Conservation (phyloP, 1,140 invertebrate genomes). For the Monochamus saltuarius region DNA sequence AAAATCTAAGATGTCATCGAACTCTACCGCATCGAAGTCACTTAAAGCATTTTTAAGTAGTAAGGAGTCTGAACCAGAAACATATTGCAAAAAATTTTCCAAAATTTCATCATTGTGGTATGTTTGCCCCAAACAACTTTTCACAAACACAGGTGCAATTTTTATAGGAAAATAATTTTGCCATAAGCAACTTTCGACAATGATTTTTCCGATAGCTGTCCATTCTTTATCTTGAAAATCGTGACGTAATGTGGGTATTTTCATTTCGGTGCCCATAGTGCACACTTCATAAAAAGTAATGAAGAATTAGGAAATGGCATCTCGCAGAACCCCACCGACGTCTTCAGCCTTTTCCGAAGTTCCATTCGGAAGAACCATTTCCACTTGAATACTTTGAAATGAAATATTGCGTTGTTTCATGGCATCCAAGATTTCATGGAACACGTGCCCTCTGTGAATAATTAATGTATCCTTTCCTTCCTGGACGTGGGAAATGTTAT, state of each 20-base stretch:
- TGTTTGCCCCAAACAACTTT: conserved; percentile 2
- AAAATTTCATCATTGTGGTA: background rate
- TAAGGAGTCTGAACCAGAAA: background rate
- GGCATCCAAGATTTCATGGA: background rate
- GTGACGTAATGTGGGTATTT: conserved; percentile 3
- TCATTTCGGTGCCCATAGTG: conserved; percentile 6
- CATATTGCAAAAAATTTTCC: conserved; percentile 2
- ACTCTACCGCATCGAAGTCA: conserved; percentile 3
- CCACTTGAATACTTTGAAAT: conserved; percentile 4
- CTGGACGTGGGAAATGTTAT: too few relatives aligned
- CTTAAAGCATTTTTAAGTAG: conserved; percentile 1
- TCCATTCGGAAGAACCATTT: conserved; percentile 16
- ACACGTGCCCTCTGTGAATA: too few relatives aligned
- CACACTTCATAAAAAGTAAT: conserved; percentile 7
- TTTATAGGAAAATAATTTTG: conserved; percentile 11
- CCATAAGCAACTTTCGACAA: background rate
- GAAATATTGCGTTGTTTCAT: conserved; percentile 3
- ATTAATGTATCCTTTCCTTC: too few relatives aligned
- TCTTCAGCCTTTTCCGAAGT: conserved; percentile 5
- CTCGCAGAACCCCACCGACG: conserved; percentile 8
- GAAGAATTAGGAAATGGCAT: conserved; percentile 6
- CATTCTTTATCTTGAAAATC: conserved; percentile 14
- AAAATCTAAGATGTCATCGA: background rate
- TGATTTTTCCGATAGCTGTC: conserved; percentile 13
- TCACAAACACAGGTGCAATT: conserved; percentile 12